Conservation (phyloP, 2,888 invertebrate genomes). For the Amblyjoppa proteus region DNA sequence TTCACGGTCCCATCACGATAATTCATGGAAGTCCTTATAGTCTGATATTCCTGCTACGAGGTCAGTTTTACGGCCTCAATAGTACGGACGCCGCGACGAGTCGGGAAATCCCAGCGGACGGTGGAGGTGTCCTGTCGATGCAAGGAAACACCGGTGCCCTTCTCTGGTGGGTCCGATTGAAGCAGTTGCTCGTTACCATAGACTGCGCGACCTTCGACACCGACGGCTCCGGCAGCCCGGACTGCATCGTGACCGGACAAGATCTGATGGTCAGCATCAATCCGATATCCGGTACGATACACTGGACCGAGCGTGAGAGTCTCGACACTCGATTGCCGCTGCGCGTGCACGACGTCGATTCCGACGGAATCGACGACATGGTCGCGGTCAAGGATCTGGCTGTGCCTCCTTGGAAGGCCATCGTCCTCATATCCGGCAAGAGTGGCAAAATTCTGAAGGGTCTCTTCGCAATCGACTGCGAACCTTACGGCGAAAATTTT, state of each 20-base stretch:
- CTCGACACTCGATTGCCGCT: conserved; percentile 89
- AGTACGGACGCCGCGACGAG: conserved; percentile 78
- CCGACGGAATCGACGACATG: conserved; percentile 90
- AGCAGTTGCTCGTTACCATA: conserved; percentile 89
- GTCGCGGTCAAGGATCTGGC: conserved; percentile 82
- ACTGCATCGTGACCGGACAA: conserved; percentile 91
- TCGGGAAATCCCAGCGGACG: conserved; percentile 84
- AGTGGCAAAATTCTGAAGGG: conserved; percentile 89
- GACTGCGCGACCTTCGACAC: conserved; percentile 91
- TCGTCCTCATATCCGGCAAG: conserved; percentile 90
- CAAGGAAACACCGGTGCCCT: conserved; percentile 90
- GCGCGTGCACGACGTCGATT: conserved; percentile 90
- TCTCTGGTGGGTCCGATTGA: conserved; percentile 91
- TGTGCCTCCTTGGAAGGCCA: conserved; percentile 86
- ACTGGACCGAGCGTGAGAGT: conserved; percentile 87
- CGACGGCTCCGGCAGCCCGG: conserved; percentile 89
- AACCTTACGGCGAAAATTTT: conserved; percentile 33
- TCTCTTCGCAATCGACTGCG: conserved; percentile 59
- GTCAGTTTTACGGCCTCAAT: conserved; percentile 82
- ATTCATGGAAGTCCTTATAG: conserved; percentile 85
- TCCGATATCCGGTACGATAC: conserved; percentile 87
- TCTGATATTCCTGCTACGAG: conserved; percentile 91
- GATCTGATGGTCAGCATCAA: conserved; percentile 88
- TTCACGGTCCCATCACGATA: conserved; percentile 80
- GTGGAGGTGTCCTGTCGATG: conserved; percentile 90